phyloP scores from a whole-genome alignment of 2,888 invertebrate species.

The Auanema sp. region DNA sequence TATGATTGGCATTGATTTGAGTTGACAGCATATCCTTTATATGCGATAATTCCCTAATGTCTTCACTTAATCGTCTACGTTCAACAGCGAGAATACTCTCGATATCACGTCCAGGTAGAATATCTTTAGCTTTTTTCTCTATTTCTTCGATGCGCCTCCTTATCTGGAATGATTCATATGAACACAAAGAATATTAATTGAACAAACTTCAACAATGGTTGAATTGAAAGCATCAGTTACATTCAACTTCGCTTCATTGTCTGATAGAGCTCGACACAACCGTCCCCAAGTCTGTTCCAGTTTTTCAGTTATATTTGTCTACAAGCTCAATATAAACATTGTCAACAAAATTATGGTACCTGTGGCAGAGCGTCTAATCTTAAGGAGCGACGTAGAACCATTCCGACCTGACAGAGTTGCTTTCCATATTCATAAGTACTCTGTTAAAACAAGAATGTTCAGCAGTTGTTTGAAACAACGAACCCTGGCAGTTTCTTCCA shows the following conservation, averaged over 20 bases:
- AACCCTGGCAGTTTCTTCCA: slow-evolving; percentile 80
- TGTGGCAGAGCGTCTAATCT: slow-evolving; percentile 66
- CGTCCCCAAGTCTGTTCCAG: slow-evolving; percentile 40
- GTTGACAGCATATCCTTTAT: slow-evolving; percentile 37
- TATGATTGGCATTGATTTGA: slow-evolving; percentile 42
- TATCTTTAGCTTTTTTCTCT: slow-evolving; percentile 28
- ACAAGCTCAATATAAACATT: slow-evolving; percentile 1
- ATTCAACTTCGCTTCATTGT: slow-evolving; percentile 40
- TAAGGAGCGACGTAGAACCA: slow-evolving; percentile 76
- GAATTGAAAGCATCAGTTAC: slow-evolving; percentile 42
- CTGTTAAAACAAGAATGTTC: slow-evolving; percentile 66
- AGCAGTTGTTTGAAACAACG: slow-evolving; percentile 4
- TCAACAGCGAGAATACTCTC: slow-evolving; percentile 7
- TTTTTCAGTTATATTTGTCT: slow-evolving; percentile 28
- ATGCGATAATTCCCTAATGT: slow-evolving; percentile 39
- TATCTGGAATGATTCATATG: slow-evolving; percentile 39
- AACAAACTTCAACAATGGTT: slow-evolving; percentile 35
- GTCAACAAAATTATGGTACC: background rate
- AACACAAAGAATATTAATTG: too few species aligned
- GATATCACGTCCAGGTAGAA: slow-evolving; percentile 13
- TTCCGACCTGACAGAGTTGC: slow-evolving; percentile 77
- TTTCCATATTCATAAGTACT: slow-evolving; percentile 81
- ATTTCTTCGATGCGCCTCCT: slow-evolving; percentile 31
- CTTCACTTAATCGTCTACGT: slow-evolving; percentile 26
- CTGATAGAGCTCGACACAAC: slow-evolving; percentile 34